phyloP scores from a whole-genome alignment of 1,140 invertebrate species.

The Microplitis mediator region DNA sequence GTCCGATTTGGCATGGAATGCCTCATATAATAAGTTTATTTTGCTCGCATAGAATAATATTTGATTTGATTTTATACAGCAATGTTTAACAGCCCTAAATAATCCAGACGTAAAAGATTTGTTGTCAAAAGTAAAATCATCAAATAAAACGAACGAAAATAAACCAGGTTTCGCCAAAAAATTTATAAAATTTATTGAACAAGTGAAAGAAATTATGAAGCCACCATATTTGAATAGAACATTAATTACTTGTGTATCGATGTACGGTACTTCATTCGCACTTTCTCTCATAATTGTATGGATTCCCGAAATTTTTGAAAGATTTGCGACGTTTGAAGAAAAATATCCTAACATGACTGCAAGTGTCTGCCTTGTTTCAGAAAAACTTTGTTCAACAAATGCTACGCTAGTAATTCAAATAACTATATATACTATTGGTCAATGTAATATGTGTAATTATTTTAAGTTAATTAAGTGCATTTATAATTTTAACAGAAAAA shows the following conservation, averaged over 20 bases:
- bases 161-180: too few relatives aligned
- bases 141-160: neutral
- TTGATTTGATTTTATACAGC: too few relatives aligned
- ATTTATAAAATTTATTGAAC: too few relatives aligned
- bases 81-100: too few relatives aligned
- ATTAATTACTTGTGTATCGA: conserved; percentile 10
- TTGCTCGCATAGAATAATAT: too few relatives aligned
- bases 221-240: conserved; percentile 18
- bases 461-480: too few relatives aligned
- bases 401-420: conserved; percentile 1
- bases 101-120: neutral
- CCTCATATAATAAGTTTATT: too few relatives aligned
- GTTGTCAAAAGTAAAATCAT: neutral
- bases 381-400: conserved; percentile 17
- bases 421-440: neutral
- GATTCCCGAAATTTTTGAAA: conserved; percentile 72
- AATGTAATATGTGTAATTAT: neutral
- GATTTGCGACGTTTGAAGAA: conserved; percentile 65
- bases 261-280: conserved; percentile 37
- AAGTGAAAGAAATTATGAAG: conserved; percentile 6
- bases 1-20: too few relatives aligned
- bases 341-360: conserved; percentile 60
- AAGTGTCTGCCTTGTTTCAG: conserved; percentile 66
- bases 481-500: neutral
- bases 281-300: conserved; percentile 73